phyloP scores from a whole-genome alignment of 1,140 invertebrate genomes.

The Protaetia brevitarsis region DNA sequence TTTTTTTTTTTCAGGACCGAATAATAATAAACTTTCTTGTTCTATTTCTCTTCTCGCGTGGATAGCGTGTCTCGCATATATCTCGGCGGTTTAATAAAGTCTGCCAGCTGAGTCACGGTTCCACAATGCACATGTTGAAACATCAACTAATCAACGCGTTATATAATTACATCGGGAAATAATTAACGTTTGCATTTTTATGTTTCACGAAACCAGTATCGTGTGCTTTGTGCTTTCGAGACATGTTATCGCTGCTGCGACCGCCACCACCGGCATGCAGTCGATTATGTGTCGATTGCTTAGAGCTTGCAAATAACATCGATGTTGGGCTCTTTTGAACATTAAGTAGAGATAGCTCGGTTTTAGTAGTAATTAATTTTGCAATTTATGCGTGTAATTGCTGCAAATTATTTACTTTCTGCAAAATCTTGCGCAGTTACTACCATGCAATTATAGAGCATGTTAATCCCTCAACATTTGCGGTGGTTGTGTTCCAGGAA shows the following conservation, averaged over 20 bases:
- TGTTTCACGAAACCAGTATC: conserved; percentile 23
- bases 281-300: not conserved
- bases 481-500: too few species aligned
- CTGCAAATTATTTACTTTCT: too few species aligned
- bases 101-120: conserved; percentile 27
- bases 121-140: conserved; percentile 26
- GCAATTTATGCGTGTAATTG: too few species aligned
- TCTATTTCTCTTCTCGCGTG: conserved; percentile 23
- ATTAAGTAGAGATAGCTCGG: too few species aligned
- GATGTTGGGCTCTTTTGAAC: too few species aligned
- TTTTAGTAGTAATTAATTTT: too few species aligned
- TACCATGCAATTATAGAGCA: too few species aligned
- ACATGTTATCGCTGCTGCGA: not conserved
- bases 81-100: conserved; percentile 25
- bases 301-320: too few species aligned
- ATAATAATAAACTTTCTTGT: conserved; percentile 26
- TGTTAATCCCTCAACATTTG: too few species aligned
- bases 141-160: conserved; percentile 29
- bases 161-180: conserved; percentile 29
- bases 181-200: conserved; percentile 28
- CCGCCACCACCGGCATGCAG: not conserved
- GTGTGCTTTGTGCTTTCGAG: not conserved
- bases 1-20: conserved; percentile 21
- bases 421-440: too few species aligned
- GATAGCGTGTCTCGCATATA: conserved; percentile 1